phyloP scores from a whole-genome alignment of 2,797 vertebrate species.

The Sebastes steindachneri region DNA sequence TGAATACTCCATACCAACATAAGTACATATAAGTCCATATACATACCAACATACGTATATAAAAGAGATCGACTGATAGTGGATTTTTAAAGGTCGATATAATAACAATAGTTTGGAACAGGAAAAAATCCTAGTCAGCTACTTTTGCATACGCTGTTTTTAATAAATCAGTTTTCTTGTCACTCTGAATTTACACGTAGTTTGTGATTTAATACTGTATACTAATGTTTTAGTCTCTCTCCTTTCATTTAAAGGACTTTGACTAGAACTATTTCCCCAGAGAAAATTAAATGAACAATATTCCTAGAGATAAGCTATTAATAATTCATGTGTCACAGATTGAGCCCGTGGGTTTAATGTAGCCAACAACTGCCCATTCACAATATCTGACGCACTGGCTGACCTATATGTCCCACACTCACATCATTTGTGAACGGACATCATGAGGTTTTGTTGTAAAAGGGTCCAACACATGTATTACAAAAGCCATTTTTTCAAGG shows the following conservation, averaged over 20 bases:
- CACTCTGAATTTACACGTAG: not conserved
- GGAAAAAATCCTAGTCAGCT: too few species aligned
- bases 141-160: too few species aligned
- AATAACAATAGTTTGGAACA: too few species aligned
- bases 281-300: not conserved
- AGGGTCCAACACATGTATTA: not conserved
- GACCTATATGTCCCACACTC: not conserved
- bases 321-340: not conserved
- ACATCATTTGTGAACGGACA: not conserved
- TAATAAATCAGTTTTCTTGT: too few species aligned
- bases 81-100: too few species aligned
- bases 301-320: not conserved
- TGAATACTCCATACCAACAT: not conserved
- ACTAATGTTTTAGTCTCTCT: not conserved
- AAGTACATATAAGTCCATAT: not conserved
- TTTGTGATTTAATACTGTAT: not conserved
- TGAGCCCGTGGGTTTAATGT: not conserved
- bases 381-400: not conserved
- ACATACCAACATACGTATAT: too few species aligned
- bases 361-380: not conserved
- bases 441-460: not conserved
- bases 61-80: too few species aligned
- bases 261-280: not conserved
- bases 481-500: slow-evolving; percentile 23
- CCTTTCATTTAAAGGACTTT: not conserved